Base-by-base conservation (phyloP, 2,797 vertebrate genomes). In the Hypotaenidia philippensis region DNA sequence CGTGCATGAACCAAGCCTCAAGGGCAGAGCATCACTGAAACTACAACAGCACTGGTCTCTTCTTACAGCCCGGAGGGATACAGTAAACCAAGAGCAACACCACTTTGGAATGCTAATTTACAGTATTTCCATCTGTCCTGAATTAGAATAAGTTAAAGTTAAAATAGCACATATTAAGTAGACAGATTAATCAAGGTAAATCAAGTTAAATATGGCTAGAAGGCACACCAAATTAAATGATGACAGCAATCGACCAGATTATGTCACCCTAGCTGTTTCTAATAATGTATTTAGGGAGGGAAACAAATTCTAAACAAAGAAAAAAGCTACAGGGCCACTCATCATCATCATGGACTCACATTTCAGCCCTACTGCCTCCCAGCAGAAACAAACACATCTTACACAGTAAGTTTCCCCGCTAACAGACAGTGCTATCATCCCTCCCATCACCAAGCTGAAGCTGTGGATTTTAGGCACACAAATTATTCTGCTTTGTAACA, bases 261-360 rank as follows among this genome's bases (percentile, higher is more conserved):
- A 61, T 40, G 41, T 61, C 69, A 94, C 44, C 44, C 47, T 23
- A 71, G 50, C 60, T 61, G 65, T 47, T 93, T n/a, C 64, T 66
- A 61, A 61, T 25, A 61, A 80, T 2, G 10, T 13, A 50, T 65
- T 57, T 20, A 60, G 10, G 55, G 27, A 66, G 26, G 31, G 11
- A 83, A 80, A 83, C 3, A 31, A 89, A 81, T 57, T 75, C 57
- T 78, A 31, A 93, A 45, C 45, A 32, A 83, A 91, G 19, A 47
- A 61, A 82, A 52, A 60, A 76, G 14, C 40, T 44, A 34, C n/a
- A 69, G 45, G 45, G 55, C 21, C 41, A 63, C 60, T 76, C 36
- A 6, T 29, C 56, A 26, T 50, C 76, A 49, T 25, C 41, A 63
- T 0, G 22, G 75, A 70, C 66, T 89, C 49, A 40, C n/a, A 49